phyloP scores from a whole-genome alignment of 35 echinoderm and acorn worm genomes.

The Hemicentrotus pulcherrimus region DNA sequence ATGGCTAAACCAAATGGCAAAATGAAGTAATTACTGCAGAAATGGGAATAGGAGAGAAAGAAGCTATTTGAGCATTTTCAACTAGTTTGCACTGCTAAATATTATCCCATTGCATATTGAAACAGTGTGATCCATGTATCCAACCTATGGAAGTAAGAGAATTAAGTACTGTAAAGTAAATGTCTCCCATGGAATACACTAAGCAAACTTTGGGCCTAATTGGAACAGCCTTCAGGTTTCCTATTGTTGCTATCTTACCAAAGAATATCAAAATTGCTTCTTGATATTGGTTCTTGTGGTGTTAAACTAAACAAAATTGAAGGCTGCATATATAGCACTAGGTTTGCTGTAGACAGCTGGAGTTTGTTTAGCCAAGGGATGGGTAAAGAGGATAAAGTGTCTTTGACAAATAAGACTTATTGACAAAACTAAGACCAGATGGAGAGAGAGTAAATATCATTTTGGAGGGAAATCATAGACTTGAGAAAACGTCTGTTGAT shows the following conservation, averaged over 20 bases:
- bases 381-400: background rate
- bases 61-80: background rate
- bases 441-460: background rate
- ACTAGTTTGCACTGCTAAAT: background rate
- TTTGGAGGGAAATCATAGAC: background rate
- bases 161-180: background rate
- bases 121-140: too few species aligned
- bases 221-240: background rate
- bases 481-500: background rate
- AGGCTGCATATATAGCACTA: background rate
- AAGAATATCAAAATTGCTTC: background rate
- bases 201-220: background rate
- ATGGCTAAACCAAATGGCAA: background rate
- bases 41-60: background rate
- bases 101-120: too few species aligned
- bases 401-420: conserved; percentile 1
- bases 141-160: background rate
- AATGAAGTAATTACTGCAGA: background rate
- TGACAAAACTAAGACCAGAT: background rate
- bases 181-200: background rate
- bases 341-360: background rate
- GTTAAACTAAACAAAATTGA: background rate
- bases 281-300: background rate
- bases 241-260: background rate
- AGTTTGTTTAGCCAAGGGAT: background rate